Percentiles rank a stretch among this genome's conserved stretches.
These are phyloP conservation scores for Branchinecta sandiegonensis DNA, from an alignment of 2,888 invertebrate species.

Conservation along the genomic window DNA sequence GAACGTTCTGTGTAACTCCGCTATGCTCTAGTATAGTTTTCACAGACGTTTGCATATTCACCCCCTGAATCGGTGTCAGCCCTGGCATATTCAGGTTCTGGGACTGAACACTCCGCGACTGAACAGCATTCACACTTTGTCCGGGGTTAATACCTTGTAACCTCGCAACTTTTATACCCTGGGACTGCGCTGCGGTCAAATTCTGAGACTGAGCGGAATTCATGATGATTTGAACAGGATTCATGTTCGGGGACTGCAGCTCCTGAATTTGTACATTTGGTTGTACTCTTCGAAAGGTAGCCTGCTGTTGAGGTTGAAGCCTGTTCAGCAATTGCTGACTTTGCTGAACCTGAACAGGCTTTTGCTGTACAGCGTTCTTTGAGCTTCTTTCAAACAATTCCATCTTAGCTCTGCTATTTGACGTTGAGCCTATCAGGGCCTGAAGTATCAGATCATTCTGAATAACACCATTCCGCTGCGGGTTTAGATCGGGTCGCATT, in stretches of 20 bases:
- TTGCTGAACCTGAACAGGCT: background rate
- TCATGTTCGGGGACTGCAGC: background rate
- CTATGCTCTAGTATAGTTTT: background rate
- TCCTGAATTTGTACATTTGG: background rate
- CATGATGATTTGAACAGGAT: too few species aligned
- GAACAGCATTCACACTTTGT: too few species aligned
- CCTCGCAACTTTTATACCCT: too few species aligned
- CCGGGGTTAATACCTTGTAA: too few species aligned
- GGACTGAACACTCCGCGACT: too few species aligned
- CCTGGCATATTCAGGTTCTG: background rate
- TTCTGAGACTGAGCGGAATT: too few species aligned
- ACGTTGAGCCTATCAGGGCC: background rate
- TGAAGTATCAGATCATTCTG: conserved; percentile 12
- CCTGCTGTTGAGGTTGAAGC: background rate
- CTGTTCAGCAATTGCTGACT: background rate
- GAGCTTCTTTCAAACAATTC: background rate
- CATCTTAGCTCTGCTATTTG: background rate
- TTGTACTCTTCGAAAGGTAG: background rate
- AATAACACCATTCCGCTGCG: conserved; percentile 5
- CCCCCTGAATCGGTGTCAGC: background rate
- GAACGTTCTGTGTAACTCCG: background rate
- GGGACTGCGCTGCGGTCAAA: too few species aligned
- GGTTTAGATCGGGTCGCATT: background rate
- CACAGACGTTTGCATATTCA: background rate
- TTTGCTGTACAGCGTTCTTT: background rate